Evolutionary conservation across 1,140 invertebrate species (phyloP).

Genomic region (Lepidurus apus): DNA sequence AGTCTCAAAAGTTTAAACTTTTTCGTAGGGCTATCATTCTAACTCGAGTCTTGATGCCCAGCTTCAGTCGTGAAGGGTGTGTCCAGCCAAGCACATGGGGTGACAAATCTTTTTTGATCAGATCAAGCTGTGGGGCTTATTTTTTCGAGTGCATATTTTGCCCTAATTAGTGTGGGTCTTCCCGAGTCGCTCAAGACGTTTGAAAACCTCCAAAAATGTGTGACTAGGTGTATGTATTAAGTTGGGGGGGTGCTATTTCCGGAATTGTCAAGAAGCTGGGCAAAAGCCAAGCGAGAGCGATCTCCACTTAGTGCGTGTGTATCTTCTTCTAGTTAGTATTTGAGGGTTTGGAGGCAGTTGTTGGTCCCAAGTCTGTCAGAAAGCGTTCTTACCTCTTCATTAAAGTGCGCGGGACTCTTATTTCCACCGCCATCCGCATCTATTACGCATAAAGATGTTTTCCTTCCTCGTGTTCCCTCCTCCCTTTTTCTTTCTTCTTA

Average conservation of each 20-base stretch:
- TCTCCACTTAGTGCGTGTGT: too few species aligned
- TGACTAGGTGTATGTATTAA: too few species aligned
- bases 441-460: not conserved
- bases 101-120: not conserved
- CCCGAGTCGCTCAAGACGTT: too few species aligned
- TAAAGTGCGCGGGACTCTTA: not conserved
- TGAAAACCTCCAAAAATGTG: too few species aligned
- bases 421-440: not conserved
- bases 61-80: constrained; percentile 14
- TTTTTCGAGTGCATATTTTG: too few species aligned
- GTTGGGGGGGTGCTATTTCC: too few species aligned
- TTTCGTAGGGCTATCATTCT: constrained; percentile 15
- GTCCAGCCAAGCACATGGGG: constrained; percentile 13
- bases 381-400: not conserved
- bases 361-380: not conserved
- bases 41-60: constrained; percentile 7
- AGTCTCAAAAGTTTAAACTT: not conserved
- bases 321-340: too few species aligned
- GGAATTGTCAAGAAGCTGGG: too few species aligned
- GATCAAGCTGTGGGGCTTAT: too few species aligned
- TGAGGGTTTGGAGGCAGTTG: too few species aligned
- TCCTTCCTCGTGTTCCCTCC: not conserved
- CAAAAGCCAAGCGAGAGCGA: too few species aligned
- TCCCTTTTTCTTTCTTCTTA: not conserved
- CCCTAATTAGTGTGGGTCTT: too few species aligned